Conservation (phyloP, 1,140 invertebrate species). For the Tetramorium simillimum region DNA sequence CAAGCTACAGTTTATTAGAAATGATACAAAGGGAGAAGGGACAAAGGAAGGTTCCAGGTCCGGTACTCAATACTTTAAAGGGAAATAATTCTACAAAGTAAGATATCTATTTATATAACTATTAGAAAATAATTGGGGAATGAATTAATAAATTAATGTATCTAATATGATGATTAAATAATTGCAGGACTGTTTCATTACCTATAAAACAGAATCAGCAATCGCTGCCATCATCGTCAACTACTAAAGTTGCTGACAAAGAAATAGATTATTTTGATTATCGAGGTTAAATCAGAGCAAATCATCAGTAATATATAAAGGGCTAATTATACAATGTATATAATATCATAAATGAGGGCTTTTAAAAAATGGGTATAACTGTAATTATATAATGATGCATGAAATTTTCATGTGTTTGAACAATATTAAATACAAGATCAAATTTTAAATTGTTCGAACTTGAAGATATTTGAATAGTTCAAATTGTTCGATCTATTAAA, state of each 20-base stretch:
- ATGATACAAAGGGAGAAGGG: conserved; percentile 92
- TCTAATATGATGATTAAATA: conserved; percentile 20
- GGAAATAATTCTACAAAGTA: conserved; percentile 76
- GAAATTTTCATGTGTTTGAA: background rate
- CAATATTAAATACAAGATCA: background rate
- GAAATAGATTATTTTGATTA: conserved; percentile 80
- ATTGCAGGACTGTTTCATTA: conserved; percentile 78
- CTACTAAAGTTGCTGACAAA: conserved; percentile 69
- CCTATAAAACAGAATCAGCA: conserved; percentile 76
- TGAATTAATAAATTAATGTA: conserved; percentile 11
- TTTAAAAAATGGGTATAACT: conserved; percentile 13
- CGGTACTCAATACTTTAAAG: conserved; percentile 85
- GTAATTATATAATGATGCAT: conserved; percentile 3
- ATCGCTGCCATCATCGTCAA: conserved; percentile 62
- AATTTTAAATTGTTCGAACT: background rate
- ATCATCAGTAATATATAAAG: background rate
- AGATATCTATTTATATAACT: conserved; percentile 30
- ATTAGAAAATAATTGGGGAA: background rate
- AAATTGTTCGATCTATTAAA: background rate
- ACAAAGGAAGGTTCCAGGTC: conserved; percentile 91
- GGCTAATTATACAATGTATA: background rate
- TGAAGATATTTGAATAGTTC: background rate
- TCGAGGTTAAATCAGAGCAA: conserved; percentile 60
- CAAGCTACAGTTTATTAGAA: conserved; percentile 93
- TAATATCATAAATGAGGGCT: background rate